phyloP scores from a whole-genome alignment of 2,888 invertebrate genomes.

The Drosophila austrosaltans region DNA sequence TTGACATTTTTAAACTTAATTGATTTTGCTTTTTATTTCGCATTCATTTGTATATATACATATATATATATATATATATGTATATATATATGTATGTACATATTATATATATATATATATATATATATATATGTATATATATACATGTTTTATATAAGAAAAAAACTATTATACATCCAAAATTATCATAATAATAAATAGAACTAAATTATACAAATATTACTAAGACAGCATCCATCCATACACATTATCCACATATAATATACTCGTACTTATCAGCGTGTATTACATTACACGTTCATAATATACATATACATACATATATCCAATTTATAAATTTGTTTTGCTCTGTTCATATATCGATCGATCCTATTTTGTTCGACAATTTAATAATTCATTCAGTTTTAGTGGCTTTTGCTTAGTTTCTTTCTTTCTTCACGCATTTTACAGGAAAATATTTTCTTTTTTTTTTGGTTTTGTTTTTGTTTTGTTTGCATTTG shows the following conservation, averaged over 20 bases:
- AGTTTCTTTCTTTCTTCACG: constrained; percentile 10
- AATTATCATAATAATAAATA: constrained; percentile 81
- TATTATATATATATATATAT: constrained; percentile 59
- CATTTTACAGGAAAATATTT: constrained; percentile 42
- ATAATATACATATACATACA: not conserved
- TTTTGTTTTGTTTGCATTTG: constrained; percentile 18
- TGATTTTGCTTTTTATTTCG: constrained; percentile 75
- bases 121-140: constrained; percentile 59
- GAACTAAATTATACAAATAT: constrained; percentile 81
- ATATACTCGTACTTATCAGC: constrained; percentile 20
- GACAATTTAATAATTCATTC: constrained; percentile 1
- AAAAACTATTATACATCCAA: constrained; percentile 82
- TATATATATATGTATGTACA: constrained; percentile 46
- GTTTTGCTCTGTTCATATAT: not conserved
- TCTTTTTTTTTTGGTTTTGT: constrained; percentile 42
- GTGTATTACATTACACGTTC: constrained; percentile 28
- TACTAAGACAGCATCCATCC: constrained; percentile 71
- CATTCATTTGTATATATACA: constrained; percentile 73
- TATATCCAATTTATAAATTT: constrained; percentile 7
- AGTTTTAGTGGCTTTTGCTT: constrained; percentile 12
- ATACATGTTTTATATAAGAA: constrained; percentile 67
- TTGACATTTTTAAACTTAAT: constrained; percentile 65
- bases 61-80: constrained; percentile 56
- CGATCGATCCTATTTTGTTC: not conserved
- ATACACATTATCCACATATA: constrained; percentile 48